A percentile compares a stretch with the other conserved stretches of the same genome.
Evolutionary conservation across 2,113 vertebrate species (phyloP).

Genomic region (Oncorhynchus gorbuscha): DNA sequence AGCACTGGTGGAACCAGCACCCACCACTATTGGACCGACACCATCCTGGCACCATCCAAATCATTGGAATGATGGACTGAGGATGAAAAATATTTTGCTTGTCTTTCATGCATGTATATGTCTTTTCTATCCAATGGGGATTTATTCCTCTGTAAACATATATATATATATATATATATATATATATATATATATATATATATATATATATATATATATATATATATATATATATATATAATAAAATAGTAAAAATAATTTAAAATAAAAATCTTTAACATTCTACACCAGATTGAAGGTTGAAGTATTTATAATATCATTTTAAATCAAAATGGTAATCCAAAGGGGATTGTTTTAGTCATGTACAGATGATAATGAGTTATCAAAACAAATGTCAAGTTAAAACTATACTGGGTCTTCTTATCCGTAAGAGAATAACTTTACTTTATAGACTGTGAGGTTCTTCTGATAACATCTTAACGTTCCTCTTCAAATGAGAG

Average conservation of each 20-base stretch:
- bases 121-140: conserved; percentile 38
- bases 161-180: too few relatives aligned
- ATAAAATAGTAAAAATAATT: not conserved
- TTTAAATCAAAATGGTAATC: conserved; percentile 36
- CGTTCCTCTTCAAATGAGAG: conserved; percentile 9
- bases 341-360: conserved; percentile 47
- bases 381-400: conserved; percentile 15
- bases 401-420: conserved; percentile 41
- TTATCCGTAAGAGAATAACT: conserved; percentile 34
- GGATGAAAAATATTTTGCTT: conserved; percentile 51
- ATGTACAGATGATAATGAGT: conserved; percentile 24
- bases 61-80: conserved; percentile 48
- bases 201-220: too few relatives aligned
- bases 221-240: too few relatives aligned
- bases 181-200: too few relatives aligned
- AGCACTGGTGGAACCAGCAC: conserved; percentile 8
- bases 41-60: conserved; percentile 7
- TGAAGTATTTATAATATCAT: conserved; percentile 24
- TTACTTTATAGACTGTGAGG: conserved; percentile 46
- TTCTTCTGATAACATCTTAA: conserved; percentile 24
- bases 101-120: conserved; percentile 71
- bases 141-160: conserved; percentile 14
- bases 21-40: conserved; percentile 17
- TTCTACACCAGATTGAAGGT: conserved; percentile 20
- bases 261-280: not conserved